Conservation (phyloP, 2,797 vertebrate genomes). For the Cossypha heuglini region DNA sequence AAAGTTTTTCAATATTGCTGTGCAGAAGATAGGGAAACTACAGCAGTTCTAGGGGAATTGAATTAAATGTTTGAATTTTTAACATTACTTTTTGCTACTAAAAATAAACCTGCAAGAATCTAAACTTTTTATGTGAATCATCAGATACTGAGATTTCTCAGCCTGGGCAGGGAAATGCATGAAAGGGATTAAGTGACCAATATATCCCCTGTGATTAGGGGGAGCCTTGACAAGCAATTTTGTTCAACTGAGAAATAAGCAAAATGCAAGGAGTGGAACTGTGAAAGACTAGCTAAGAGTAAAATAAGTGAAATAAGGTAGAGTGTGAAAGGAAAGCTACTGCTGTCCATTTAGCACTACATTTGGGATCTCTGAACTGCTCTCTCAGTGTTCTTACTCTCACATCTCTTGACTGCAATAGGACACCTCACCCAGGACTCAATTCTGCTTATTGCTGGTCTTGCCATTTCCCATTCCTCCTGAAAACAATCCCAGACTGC, state of each 20-base stretch:
- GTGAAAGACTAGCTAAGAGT: background rate
- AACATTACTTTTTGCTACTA: background rate
- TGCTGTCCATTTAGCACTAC: background rate
- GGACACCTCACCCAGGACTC: background rate
- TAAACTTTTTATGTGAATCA: background rate
- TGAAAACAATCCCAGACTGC: background rate
- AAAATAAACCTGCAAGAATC: background rate
- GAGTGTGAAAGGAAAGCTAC: background rate
- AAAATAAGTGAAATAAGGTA: background rate
- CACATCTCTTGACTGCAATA: background rate
- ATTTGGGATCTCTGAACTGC: background rate
- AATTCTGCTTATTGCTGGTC: background rate
- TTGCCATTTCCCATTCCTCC: background rate
- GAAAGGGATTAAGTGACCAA: background rate
- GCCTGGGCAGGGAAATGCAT: background rate
- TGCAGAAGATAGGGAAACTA: background rate
- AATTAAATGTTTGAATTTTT: background rate
- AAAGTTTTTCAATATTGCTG: background rate
- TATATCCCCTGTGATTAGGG: background rate
- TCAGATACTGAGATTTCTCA: background rate
- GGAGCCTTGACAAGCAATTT: background rate
- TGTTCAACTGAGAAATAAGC: background rate
- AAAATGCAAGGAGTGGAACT: background rate
- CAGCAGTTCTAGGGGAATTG: background rate
- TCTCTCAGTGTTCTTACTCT: background rate